Percentiles rank a stretch among this genome's conserved stretches.
phyloP scores from a whole-genome alignment of 2,888 invertebrate species.

The Ametastegia equiseti region DNA sequence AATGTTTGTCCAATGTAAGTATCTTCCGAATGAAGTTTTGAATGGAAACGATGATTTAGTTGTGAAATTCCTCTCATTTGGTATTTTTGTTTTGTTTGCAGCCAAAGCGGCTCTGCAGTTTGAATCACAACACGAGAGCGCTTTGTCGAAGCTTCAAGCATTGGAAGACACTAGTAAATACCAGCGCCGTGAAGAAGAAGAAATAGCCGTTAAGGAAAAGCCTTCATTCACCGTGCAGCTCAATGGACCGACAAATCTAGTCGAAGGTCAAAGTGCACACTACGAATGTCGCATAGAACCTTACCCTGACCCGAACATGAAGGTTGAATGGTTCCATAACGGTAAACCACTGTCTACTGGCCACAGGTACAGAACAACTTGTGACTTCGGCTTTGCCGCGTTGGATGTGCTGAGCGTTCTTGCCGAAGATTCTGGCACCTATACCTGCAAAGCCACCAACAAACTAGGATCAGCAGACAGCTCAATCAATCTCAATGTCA shows the following conservation, averaged over 20 bases:
- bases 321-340: conserved; percentile 96
- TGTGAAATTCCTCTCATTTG: neutral
- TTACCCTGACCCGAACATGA: conserved; percentile 91
- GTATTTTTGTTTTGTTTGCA: conserved; percentile 72
- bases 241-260: conserved; percentile 89
- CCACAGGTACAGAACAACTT: conserved; percentile 94
- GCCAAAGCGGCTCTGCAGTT: conserved; percentile 92
- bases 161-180: conserved; percentile 90
- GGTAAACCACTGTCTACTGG: conserved; percentile 92
- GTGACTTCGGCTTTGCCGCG: conserved; percentile 98
- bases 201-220: conserved; percentile 87
- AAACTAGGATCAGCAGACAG: conserved; percentile 90
- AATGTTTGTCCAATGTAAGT: conserved; percentile 90
- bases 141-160: conserved; percentile 90
- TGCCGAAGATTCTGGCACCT: conserved; percentile 95
- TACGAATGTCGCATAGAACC: conserved; percentile 96
- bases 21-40: conserved; percentile 41
- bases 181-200: conserved; percentile 89
- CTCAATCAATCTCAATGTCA: conserved; percentile 88
- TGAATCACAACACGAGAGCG: conserved; percentile 93
- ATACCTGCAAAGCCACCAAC: conserved; percentile 92
- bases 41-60: conserved; percentile 12
- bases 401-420: conserved; percentile 96
- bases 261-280: conserved; percentile 94
- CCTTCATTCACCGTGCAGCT: conserved; percentile 92